Evolutionary conservation across 2,888 invertebrate species (phyloP).

Genomic region (Hartigia nigra): DNA sequence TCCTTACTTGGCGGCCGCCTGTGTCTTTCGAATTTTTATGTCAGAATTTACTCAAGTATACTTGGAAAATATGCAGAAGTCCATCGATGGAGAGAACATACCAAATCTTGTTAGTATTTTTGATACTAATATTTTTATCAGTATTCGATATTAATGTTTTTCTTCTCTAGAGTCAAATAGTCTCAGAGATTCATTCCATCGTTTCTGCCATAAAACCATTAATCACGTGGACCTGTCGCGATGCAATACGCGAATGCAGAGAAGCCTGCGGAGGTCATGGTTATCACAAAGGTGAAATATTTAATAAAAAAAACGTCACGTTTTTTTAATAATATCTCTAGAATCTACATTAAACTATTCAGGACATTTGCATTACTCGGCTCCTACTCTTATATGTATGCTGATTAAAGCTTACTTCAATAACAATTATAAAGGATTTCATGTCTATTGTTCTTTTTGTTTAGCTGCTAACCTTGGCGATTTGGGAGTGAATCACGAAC

Average conservation of each 20-base stretch:
- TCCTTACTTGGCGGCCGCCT: slow-evolving; percentile 79
- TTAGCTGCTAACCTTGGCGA: slow-evolving; percentile 86
- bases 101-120: slow-evolving; percentile 54
- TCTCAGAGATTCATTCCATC: slow-evolving; percentile 78
- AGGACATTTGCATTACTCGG: too few species aligned
- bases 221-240: slow-evolving; percentile 80
- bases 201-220: slow-evolving; percentile 77
- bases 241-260: slow-evolving; percentile 83
- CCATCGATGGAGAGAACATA: slow-evolving; percentile 63
- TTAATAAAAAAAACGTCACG: not conserved
- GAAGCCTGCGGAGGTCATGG: slow-evolving; percentile 93
- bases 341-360: too few species aligned
- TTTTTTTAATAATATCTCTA: not conserved
- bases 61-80: slow-evolving; percentile 76
- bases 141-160: not conserved
- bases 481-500: slow-evolving; percentile 87
- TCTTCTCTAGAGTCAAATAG: slow-evolving; percentile 71
- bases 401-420: not conserved
- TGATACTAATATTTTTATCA: slow-evolving; percentile 5
- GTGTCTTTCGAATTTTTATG: slow-evolving; percentile 75
- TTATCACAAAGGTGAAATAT: slow-evolving; percentile 76
- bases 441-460: slow-evolving; percentile 14
- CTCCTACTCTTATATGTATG: too few species aligned
- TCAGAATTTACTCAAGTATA: slow-evolving; percentile 75
- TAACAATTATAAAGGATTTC: slow-evolving; percentile 29